Evolutionary conservation across 37 sponge, comb jelly and placozoan species (phyloP).

Genomic region (Lycopodina hypogea): DNA sequence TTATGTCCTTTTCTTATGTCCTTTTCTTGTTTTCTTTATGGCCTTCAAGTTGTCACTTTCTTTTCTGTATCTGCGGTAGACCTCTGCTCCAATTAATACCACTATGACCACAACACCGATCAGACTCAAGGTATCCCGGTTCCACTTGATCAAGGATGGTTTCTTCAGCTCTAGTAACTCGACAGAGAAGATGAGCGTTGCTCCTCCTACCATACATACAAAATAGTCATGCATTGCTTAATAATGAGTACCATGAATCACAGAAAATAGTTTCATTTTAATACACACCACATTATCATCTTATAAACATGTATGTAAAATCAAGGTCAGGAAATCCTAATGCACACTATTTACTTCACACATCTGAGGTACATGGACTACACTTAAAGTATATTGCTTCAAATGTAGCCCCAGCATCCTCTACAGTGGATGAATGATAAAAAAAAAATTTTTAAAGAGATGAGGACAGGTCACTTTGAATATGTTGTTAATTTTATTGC

Average conservation of each 20-base stretch:
- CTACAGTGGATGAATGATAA: no score
- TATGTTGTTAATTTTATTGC: no score
- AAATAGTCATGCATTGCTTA: neutral
- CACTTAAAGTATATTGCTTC: no score
- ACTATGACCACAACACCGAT: conserved; percentile 11
- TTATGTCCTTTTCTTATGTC: conserved; percentile 8
- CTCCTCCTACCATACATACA: conserved; percentile 30
- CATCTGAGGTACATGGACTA: no score
- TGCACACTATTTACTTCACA: no score
- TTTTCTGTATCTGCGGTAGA: conserved; percentile 30
- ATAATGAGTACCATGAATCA: neutral
- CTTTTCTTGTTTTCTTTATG: conserved; percentile 1
- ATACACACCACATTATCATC: neutral
- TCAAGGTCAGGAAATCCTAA: no score
- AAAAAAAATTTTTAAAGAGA: no score
- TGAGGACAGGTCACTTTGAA: no score
- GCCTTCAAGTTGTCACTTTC: conserved; percentile 6
- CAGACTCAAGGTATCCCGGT: conserved; percentile 4
- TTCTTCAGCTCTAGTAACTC: conserved; percentile 43
- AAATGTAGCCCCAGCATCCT: no score
- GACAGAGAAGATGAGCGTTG: conserved; percentile 56
- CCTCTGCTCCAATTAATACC: conserved; percentile 28
- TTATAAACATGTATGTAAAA: no score
- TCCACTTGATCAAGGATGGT: neutral
- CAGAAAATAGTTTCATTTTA: neutral